A percentile compares a stretch with the other conserved stretches of the same genome.
Evolutionary conservation across 1,140 invertebrate genomes (phyloP).

Genomic region (Steinernema feltiae): DNA sequence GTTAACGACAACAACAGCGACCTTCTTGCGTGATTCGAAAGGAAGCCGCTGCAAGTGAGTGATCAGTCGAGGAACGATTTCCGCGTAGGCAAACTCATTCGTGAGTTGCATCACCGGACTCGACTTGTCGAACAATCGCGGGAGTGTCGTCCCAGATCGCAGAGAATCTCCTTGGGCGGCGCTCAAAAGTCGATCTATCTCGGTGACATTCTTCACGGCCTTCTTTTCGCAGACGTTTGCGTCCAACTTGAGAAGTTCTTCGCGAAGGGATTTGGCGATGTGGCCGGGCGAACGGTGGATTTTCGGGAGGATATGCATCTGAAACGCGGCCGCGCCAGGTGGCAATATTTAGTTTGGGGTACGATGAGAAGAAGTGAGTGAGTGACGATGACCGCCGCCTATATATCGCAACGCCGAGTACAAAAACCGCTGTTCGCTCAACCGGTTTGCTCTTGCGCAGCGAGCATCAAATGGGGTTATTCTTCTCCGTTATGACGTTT

Average conservation of each 20-base stretch:
- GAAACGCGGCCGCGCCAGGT: too few relatives aligned
- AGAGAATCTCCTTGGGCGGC: not conserved
- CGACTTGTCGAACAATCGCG: not conserved
- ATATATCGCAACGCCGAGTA: too few relatives aligned
- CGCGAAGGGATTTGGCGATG: not conserved
- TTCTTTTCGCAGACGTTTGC: not conserved
- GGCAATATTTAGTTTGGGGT: too few relatives aligned
- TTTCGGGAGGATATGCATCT: not conserved
- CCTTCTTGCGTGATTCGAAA: slow-evolving; percentile 70
- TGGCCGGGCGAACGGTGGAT: not conserved
- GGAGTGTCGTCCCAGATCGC: not conserved
- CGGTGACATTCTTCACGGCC: not conserved
- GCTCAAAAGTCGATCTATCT: not conserved
- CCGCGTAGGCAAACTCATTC: not conserved
- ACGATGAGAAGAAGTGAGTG: too few relatives aligned
- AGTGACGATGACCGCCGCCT: too few relatives aligned
- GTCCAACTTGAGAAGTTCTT: not conserved
- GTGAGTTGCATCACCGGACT: not conserved
- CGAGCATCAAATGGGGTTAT: too few relatives aligned
- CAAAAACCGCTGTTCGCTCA: too few relatives aligned
- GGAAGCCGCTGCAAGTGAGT: not conserved
- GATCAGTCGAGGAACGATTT: not conserved
- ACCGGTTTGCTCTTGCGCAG: too few relatives aligned
- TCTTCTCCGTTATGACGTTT: too few relatives aligned
- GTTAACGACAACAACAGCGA: slow-evolving; percentile 96